Evolutionary conservation across 2,113 vertebrate genomes (phyloP).

Genomic region (Mirounga angustirostris): DNA sequence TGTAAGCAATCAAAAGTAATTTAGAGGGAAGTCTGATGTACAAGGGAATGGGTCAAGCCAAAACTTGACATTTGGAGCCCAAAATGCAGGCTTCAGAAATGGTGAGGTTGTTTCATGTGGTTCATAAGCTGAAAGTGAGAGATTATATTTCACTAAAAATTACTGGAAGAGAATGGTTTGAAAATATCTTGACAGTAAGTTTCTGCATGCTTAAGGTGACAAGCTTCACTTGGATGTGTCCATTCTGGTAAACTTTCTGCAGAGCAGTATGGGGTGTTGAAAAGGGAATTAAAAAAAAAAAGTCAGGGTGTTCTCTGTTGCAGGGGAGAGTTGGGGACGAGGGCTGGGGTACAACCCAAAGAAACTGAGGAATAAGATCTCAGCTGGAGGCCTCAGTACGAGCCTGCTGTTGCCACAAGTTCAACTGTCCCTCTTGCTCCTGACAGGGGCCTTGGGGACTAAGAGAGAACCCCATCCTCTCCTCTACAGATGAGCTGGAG

Average conservation of each 20-base stretch:
- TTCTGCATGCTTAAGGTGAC: neutral
- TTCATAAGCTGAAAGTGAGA: neutral
- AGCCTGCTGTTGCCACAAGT: neutral
- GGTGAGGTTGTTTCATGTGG: neutral
- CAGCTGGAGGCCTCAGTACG: neutral
- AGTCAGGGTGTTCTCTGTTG: neutral
- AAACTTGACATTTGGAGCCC: neutral
- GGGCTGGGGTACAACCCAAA: neutral
- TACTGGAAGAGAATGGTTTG: neutral
- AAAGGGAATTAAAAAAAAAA: neutral
- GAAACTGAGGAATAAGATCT: neutral
- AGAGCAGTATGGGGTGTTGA: neutral
- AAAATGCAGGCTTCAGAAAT: neutral
- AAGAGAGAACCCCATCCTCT: neutral
- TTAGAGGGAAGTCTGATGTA: neutral
- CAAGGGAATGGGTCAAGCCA: neutral
- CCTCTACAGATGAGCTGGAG: neutral
- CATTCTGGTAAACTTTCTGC: neutral
- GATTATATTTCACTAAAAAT: neutral
- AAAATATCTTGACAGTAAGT: neutral
- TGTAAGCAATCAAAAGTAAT: neutral
- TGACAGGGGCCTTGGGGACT: neutral
- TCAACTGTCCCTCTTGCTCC: fast-evolving
- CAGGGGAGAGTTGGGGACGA: neutral
- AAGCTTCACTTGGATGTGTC: neutral